Percentiles rank a stretch among this genome's conserved stretches.
phyloP scores from a whole-genome alignment of 2,888 invertebrate species.

The Leucoma salicis region DNA sequence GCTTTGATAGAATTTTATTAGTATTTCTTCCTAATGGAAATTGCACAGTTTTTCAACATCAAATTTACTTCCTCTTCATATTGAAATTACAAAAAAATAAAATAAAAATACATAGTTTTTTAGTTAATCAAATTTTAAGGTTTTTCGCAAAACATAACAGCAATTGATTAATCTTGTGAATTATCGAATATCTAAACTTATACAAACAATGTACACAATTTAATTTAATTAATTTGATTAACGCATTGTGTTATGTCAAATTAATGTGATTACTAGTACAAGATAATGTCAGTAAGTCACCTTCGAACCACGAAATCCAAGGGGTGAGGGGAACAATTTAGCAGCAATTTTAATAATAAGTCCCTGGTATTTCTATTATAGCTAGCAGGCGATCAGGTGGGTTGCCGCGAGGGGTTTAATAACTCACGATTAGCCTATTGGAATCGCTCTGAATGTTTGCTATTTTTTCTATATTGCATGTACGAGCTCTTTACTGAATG shows the following conservation, averaged over 20 bases:
- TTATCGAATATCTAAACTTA: conserved; percentile 10
- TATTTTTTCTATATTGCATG: conserved; percentile 76
- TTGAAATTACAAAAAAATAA: too few species aligned
- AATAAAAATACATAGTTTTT: too few species aligned
- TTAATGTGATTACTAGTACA: conserved; percentile 52
- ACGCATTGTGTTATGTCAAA: conserved; percentile 30
- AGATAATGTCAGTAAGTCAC: conserved; percentile 53
- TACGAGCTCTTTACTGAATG: conserved; percentile 53
- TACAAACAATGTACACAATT: conserved; percentile 14
- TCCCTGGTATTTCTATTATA: conserved; percentile 82
- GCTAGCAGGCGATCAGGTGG: conserved; percentile 79
- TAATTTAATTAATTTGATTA: conserved; percentile 30
- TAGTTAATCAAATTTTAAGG: too few species aligned
- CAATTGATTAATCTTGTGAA: conserved; percentile 26
- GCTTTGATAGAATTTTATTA: too few species aligned
- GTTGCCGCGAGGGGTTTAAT: conserved; percentile 74
- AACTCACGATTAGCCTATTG: conserved; percentile 81
- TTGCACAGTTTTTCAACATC: too few species aligned
- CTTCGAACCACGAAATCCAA: conserved; percentile 66
- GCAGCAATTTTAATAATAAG: conserved; percentile 84
- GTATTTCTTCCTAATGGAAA: too few species aligned
- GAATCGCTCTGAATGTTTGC: conserved; percentile 80
- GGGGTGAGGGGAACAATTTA: conserved; percentile 78
- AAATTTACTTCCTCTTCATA: too few species aligned
- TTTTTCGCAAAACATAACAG: too few species aligned